Percentiles rank a stretch among this genome's conserved stretches.
These are phyloP conservation scores for Campylomormyrus tamandua DNA, from an alignment of 2,113 vertebrate species.

Conservation along the genomic window DNA sequence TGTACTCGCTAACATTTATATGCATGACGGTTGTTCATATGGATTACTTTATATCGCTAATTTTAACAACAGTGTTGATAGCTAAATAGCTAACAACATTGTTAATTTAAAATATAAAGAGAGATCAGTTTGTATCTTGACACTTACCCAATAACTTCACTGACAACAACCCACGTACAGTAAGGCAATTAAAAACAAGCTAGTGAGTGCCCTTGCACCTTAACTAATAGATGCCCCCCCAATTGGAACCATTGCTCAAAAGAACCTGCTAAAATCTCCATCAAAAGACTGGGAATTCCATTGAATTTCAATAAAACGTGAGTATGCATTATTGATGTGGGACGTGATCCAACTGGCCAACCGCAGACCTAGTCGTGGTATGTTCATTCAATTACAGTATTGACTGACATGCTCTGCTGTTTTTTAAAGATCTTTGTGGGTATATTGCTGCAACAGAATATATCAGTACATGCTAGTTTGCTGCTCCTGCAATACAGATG, in stretches of 20 bases:
- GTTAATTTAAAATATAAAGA: background rate
- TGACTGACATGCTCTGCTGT: constrained; percentile 28
- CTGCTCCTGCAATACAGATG: constrained; percentile 15
- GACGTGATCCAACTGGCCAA: constrained; percentile 34
- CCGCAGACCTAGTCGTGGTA: constrained; percentile 16
- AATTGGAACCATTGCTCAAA: background rate
- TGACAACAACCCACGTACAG: background rate
- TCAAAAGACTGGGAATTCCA: constrained; percentile 22
- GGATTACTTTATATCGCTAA: background rate
- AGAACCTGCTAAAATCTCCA: constrained; percentile 20
- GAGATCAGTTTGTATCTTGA: background rate
- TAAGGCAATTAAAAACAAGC: background rate
- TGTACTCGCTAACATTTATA: background rate
- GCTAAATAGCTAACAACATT: background rate
- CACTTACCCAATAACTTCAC: background rate
- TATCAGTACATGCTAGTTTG: constrained; percentile 21
- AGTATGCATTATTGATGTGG: constrained; percentile 39
- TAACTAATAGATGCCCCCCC: background rate
- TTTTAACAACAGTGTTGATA: background rate
- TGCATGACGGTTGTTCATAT: background rate
- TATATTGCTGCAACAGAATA: constrained; percentile 26
- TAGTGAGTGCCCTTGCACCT: background rate
- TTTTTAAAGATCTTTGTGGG: constrained; percentile 23
- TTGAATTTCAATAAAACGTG: constrained; percentile 38
- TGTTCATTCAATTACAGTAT: constrained; percentile 43